Evolutionary conservation across 2,113 vertebrate genomes (phyloP).

Genomic region (Syrrhaptes paradoxus): DNA sequence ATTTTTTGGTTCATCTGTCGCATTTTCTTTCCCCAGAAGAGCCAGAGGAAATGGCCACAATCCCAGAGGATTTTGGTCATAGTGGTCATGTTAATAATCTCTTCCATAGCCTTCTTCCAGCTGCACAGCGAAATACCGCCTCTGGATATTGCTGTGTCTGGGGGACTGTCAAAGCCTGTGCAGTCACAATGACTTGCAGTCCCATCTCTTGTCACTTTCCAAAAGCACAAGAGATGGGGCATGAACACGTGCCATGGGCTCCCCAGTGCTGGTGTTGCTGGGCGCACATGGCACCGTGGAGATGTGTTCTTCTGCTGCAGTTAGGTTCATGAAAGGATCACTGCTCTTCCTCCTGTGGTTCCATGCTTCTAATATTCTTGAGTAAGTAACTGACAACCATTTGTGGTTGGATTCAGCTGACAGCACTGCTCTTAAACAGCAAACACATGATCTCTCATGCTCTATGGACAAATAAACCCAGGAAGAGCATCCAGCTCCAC

Average conservation of each 20-base stretch:
- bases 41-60: neutral
- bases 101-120: neutral
- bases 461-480: neutral
- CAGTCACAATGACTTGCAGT: too few species aligned
- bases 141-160: neutral
- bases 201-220: neutral
- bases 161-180: neutral
- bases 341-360: neutral
- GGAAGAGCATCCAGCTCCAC: neutral
- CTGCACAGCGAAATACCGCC: neutral
- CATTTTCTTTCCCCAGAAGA: neutral
- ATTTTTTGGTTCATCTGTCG: neutral
- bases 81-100: neutral
- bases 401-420: neutral
- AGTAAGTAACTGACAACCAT: neutral
- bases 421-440: neutral
- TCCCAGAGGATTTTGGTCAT: neutral
- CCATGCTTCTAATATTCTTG: neutral
- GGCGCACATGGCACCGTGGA: accelerated
- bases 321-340: neutral
- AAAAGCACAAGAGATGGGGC: neutral
- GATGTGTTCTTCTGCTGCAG: neutral
- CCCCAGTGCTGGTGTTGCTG: neutral
- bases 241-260: neutral
- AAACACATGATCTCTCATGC: neutral